Conservation (phyloP, 2,888 invertebrate genomes). For the Pachliopta kotzebuea region DNA sequence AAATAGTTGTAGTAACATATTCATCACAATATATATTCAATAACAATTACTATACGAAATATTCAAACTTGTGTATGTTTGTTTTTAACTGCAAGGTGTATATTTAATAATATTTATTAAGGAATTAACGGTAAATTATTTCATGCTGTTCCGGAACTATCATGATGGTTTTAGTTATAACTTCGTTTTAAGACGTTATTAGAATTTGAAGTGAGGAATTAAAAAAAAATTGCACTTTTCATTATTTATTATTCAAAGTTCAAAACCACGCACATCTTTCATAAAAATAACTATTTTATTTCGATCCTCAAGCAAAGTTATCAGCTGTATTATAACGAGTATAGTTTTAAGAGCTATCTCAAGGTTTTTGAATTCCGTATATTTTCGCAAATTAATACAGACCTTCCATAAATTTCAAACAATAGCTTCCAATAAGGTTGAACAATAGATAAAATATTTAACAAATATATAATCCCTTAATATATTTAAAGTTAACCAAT, state of each 20-base stretch:
- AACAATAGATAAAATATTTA: conserved; percentile 10
- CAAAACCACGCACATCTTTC: conserved; percentile 23
- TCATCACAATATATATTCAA: conserved; percentile 1
- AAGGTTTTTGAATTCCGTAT: background rate
- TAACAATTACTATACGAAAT: background rate
- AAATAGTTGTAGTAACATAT: background rate
- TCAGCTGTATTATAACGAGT: background rate
- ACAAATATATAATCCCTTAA: background rate
- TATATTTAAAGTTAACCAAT: conserved; percentile 19
- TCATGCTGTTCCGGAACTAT: background rate
- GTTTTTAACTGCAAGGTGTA: background rate
- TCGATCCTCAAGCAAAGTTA: background rate
- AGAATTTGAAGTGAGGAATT: background rate
- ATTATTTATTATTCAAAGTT: background rate
- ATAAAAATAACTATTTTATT: conserved; percentile 12
- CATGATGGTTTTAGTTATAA: background rate
- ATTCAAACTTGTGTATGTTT: background rate
- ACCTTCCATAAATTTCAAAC: conserved; percentile 17
- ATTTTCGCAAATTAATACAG: background rate
- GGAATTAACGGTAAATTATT: background rate
- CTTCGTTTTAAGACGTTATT: background rate
- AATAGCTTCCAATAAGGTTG: conserved; percentile 18
- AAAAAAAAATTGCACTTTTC: background rate
- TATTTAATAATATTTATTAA: background rate
- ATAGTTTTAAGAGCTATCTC: too few species aligned